phyloP scores from a whole-genome alignment of 2,113 vertebrate species.

The Butastur rufipennis region DNA sequence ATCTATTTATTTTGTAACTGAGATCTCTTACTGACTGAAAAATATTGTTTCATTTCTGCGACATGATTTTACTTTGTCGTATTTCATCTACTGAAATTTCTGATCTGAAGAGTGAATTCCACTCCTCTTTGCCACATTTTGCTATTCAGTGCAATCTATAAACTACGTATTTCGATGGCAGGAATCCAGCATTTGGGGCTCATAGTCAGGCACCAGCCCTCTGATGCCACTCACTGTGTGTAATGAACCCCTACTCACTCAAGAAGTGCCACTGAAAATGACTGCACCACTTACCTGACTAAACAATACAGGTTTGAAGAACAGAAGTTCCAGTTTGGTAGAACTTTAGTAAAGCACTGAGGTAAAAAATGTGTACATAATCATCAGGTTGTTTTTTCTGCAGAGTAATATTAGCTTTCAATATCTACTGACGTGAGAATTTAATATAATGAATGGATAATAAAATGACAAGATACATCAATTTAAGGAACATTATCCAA shows the following conservation, averaged over 20 bases:
- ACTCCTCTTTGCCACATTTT: neutral
- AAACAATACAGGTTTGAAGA: neutral
- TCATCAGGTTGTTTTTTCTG: neutral
- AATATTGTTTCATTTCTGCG: neutral
- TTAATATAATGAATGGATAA: neutral
- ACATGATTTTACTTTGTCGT: neutral
- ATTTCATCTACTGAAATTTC: neutral
- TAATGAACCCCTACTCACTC: neutral
- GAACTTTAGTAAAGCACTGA: neutral
- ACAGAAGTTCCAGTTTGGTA: neutral
- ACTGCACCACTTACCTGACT: neutral
- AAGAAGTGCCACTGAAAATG: neutral
- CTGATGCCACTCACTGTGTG: neutral
- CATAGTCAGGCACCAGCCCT: neutral
- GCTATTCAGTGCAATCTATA: neutral
- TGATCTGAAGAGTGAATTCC: neutral
- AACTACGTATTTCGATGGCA: neutral
- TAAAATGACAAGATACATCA: neutral
- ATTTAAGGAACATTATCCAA: conserved; percentile 4
- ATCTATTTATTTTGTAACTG: neutral
- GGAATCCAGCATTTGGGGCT: neutral
- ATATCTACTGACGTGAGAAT: neutral
- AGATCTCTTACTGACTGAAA: neutral
- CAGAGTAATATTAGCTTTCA: neutral
- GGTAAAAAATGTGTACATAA: neutral